phyloP scores from a whole-genome alignment of 2,797 vertebrate genomes.

The Miopithecus talapoin region DNA sequence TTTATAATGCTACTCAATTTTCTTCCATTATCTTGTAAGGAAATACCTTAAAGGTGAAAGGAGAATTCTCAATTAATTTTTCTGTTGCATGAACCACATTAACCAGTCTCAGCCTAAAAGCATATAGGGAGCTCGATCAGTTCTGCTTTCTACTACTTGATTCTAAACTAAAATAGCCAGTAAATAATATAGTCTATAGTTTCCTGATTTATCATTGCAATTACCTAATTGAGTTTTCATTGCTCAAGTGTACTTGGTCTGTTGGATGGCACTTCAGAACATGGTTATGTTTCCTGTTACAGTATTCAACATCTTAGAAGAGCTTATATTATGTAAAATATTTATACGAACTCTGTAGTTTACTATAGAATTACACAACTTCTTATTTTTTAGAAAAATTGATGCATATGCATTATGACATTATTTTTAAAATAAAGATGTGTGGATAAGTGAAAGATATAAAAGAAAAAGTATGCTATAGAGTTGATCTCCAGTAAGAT shows the following conservation, averaged over 20 bases:
- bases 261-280: background rate
- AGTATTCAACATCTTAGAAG: background rate
- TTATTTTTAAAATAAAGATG: background rate
- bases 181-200: background rate
- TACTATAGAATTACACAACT: background rate
- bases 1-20: background rate
- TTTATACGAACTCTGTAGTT: background rate
- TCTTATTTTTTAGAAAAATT: background rate
- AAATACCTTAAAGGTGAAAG: background rate
- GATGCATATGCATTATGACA: background rate
- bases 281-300: background rate
- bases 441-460: background rate
- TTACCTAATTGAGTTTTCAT: slow-evolving; percentile 17
- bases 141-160: background rate
- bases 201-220: background rate
- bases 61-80: background rate
- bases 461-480: background rate
- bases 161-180: background rate
- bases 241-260: background rate
- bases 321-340: background rate
- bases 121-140: background rate
- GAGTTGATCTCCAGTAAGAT: background rate
- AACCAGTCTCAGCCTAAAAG: background rate
- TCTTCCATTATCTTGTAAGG: background rate
- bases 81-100: background rate